A percentile compares a stretch with the other conserved stretches of the same genome.
Conservation (phyloP, 2,113 vertebrate species). For the Phoxinus phoxinus region DNA sequence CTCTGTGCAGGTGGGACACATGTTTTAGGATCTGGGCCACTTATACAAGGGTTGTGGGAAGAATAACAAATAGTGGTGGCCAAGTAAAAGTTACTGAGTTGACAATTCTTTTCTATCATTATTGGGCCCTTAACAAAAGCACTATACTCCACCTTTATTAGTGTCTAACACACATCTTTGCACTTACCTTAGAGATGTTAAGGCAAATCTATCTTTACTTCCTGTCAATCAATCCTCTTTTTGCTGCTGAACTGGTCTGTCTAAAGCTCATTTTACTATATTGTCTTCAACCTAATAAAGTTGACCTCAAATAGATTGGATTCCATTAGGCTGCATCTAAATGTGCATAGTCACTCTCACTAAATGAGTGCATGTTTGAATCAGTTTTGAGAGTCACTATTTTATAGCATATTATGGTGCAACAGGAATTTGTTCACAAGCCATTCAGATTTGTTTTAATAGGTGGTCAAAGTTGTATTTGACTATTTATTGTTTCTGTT, state of each 20-base stretch:
- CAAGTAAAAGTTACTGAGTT: background rate
- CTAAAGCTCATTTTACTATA: constrained; percentile 16
- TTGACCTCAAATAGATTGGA: no score
- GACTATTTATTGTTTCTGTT: background rate
- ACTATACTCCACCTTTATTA: background rate
- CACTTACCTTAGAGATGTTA: constrained; percentile 55
- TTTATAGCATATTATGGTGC: background rate
- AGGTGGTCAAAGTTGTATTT: background rate
- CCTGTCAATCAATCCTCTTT: background rate
- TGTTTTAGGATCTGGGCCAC: background rate
- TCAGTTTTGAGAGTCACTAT: background rate
- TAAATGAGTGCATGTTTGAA: background rate
- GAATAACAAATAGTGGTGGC: background rate
- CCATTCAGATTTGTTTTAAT: background rate
- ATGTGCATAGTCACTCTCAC: background rate
- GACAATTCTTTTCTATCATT: background rate
- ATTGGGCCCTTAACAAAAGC: background rate
- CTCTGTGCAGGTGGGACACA: background rate
- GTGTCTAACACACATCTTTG: background rate
- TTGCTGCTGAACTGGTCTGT: background rate
- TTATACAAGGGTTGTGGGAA: background rate
- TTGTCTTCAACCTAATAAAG: background rate
- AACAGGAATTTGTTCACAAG: background rate
- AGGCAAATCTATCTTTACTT: constrained; percentile 18
- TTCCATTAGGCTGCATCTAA: background rate